Conservation (phyloP, 2,888 invertebrate species). For the Dolichopus griseipennis region DNA sequence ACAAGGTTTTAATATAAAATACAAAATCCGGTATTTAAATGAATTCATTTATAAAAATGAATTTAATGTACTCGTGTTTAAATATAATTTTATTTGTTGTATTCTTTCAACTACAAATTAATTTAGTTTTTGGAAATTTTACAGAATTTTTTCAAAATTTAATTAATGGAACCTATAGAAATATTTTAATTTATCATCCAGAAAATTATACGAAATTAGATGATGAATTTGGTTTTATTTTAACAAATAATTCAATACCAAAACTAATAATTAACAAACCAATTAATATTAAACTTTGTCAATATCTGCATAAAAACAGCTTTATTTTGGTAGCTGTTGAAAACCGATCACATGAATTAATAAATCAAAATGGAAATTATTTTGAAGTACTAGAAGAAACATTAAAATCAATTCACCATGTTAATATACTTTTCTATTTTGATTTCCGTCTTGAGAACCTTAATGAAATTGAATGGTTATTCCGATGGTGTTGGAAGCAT, state of each 20-base stretch:
- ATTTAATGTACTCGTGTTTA: too few species aligned
- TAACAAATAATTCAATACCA: neutral
- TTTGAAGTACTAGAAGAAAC: neutral
- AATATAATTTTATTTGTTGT: too few species aligned
- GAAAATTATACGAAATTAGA: neutral
- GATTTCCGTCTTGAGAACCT: neutral
- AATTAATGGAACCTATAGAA: neutral
- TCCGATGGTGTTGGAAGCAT: neutral
- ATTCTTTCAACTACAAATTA: too few species aligned
- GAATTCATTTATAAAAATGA: too few species aligned
- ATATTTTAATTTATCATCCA: neutral
- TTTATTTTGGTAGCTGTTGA: neutral
- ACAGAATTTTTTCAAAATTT: neutral
- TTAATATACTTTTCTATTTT: neutral
- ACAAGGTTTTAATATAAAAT: too few species aligned
- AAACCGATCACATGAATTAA: neutral
- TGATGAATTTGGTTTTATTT: neutral
- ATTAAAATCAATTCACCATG: neutral
- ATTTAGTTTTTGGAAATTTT: neutral
- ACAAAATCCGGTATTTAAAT: too few species aligned
- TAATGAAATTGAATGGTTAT: neutral
- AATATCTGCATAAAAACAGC: neutral
- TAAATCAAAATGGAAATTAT: neutral
- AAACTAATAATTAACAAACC: neutral
- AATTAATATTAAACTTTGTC: neutral